Evolutionary conservation across 2,113 vertebrate species (phyloP).

Genomic region (human): GRCh38 chr6:168634501-168635000

Average conservation of each 20-base stretch:
- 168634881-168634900: slow-evolving; percentile 23
- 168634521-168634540: not conserved
- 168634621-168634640: slow-evolving; percentile 20
- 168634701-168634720: slow-evolving; percentile 50
- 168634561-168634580: not conserved
- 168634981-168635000: not conserved
- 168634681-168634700: slow-evolving; percentile 51
- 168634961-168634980: slow-evolving; percentile 42
- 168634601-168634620: not conserved
- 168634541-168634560: accelerated
- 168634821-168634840: not conserved
- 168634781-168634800: slow-evolving; percentile 2
- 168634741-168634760: accelerated
- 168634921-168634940: slow-evolving; percentile 32
- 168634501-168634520: not conserved
- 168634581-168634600: accelerated
- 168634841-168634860: slow-evolving; percentile 11
- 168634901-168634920: slow-evolving; percentile 53
- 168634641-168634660: slow-evolving; percentile 35
- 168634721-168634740: slow-evolving; percentile 21
- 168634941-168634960: not conserved
- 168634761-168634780: not conserved
- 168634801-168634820: not conserved
- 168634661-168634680: slow-evolving; percentile 58
- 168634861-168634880: slow-evolving; percentile 37